These are phyloP conservation scores for Argyra leucocephala DNA, from an alignment of 2,888 invertebrate genomes.

Conservation along the genomic window DNA sequence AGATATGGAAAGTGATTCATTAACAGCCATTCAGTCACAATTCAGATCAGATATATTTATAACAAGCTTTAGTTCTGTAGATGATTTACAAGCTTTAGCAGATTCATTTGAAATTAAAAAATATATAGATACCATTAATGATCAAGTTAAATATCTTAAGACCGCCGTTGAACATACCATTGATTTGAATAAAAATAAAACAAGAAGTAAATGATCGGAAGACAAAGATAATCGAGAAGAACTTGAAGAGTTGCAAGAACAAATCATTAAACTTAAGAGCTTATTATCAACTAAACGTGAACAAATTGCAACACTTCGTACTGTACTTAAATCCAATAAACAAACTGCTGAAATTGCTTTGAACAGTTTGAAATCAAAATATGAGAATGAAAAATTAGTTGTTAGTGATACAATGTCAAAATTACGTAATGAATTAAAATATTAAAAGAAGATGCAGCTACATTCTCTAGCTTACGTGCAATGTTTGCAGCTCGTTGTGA, in stretches of 20 bases:
- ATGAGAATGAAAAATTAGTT: slow-evolving; percentile 95
- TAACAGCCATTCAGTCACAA: slow-evolving; percentile 43
- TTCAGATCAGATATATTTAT: slow-evolving; percentile 43
- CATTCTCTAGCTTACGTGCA: slow-evolving; percentile 94
- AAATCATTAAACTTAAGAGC: slow-evolving; percentile 88
- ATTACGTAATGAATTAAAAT: slow-evolving; percentile 88
- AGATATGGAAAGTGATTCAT: slow-evolving; percentile 41
- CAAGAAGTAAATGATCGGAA: slow-evolving; percentile 27
- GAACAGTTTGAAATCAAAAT: slow-evolving; percentile 95
- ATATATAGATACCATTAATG: slow-evolving; percentile 81
- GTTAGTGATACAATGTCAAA: slow-evolving; percentile 97
- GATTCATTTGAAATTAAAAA: slow-evolving; percentile 78
- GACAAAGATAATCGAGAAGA: slow-evolving; percentile 70
- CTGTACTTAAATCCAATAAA: slow-evolving; percentile 91
- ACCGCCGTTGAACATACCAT: slow-evolving; percentile 84
- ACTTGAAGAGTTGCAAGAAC: slow-evolving; percentile 84
- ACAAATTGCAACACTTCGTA: slow-evolving; percentile 94
- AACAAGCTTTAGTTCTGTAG: slow-evolving; percentile 40
- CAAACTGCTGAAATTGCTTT: slow-evolving; percentile 93
- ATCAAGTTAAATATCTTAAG: slow-evolving; percentile 83
- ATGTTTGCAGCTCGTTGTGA: slow-evolving; percentile 99
- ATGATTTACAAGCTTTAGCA: slow-evolving; percentile 67
- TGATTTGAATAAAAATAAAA: slow-evolving; percentile 54
- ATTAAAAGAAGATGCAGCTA: slow-evolving; percentile 97
- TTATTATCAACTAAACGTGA: slow-evolving; percentile 92